Evolutionary conservation across 2,113 vertebrate species (phyloP), one percentile per base, ranked within the genome.

Genomic region (Pica pica): DNA sequence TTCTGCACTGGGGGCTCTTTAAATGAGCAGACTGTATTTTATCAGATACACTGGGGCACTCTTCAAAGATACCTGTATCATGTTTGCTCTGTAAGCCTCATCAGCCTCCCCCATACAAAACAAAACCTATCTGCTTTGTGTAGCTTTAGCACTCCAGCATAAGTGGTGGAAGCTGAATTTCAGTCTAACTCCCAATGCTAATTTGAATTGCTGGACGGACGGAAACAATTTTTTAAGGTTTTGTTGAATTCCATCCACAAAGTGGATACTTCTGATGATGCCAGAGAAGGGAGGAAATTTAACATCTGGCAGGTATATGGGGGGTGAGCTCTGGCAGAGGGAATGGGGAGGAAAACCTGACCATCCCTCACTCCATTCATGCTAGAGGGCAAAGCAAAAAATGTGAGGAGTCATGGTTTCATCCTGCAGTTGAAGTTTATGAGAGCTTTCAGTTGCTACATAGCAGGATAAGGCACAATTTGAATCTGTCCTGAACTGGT

Each of bases 281-380:
- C 37, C 39, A 59, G 20, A 17, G 17, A 30, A 46, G 30, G 20
- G 35, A 42, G 10, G 16, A 82, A 52, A 50, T 21, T 69, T 65
- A 53, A 35, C 3, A 12, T 71, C 35, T 4, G 3, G 18, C 0
- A 2, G 18, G 13, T 68, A 10, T 30, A 11, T 33, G 11, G 2
- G 18, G 5, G 5, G 1, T 89, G 57, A 60, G 27, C 20, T 67
- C 16, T 46, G 26, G n/a, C 11, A 19, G 61, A 75, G 22, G 10
- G 13, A 16, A 16, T 17, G 19, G 24, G 13, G 17, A 64, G 24
- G 53, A 73, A 65, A 24, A 13, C 33, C 42, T 56, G 41, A 42
- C n/a, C 23, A 31, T 79, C 42, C 33, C 49, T 75, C 30, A 12
- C 47, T 47, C 53, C 13, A 5, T 39, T 50, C 49, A 5, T 52